A percentile compares a stretch with the other conserved stretches of the same genome.
phyloP scores from a whole-genome alignment of 1,140 invertebrate species.

The Agrilus planipennis region DNA sequence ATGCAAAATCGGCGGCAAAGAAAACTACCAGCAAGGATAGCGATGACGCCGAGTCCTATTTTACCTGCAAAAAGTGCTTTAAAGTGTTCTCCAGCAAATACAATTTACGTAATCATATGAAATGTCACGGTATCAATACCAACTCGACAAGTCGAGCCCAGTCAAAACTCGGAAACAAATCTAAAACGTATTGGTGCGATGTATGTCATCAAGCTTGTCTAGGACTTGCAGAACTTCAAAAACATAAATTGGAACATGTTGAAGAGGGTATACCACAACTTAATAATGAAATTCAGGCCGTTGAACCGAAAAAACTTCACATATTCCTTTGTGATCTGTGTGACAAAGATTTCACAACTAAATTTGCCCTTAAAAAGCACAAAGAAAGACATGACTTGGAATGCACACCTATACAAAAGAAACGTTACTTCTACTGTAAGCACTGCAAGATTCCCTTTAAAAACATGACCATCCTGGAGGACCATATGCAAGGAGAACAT shows the following conservation, averaged over 20 bases:
- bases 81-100: constrained; percentile 27
- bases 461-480: constrained; percentile 9
- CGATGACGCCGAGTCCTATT: constrained; percentile 22
- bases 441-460: constrained; percentile 25
- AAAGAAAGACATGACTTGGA: constrained; percentile 22
- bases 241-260: constrained; percentile 19
- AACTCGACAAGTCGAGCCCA: constrained; percentile 5
- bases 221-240: constrained; percentile 16
- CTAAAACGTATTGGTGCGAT: constrained; percentile 23
- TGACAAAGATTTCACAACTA: constrained; percentile 18
- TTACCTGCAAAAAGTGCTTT: constrained; percentile 29
- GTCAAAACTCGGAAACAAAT: constrained; percentile 9
- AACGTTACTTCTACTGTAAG: constrained; percentile 17
- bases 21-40: constrained; percentile 7
- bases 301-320: constrained; percentile 6
- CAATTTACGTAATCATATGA: constrained; percentile 27
- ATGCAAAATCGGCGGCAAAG: background rate
- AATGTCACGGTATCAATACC: constrained; percentile 21
- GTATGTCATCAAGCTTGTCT: constrained; percentile 22
- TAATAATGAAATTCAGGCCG: background rate
- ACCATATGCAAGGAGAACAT: constrained; percentile 18
- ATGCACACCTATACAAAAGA: constrained; percentile 1
- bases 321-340: constrained; percentile 26
- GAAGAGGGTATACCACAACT: constrained; percentile 8
- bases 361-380: constrained; percentile 19